Percentiles rank a stretch among this genome's conserved stretches.
Evolutionary conservation across 2,888 invertebrate species (phyloP).

Genomic region (Timandra comae): DNA sequence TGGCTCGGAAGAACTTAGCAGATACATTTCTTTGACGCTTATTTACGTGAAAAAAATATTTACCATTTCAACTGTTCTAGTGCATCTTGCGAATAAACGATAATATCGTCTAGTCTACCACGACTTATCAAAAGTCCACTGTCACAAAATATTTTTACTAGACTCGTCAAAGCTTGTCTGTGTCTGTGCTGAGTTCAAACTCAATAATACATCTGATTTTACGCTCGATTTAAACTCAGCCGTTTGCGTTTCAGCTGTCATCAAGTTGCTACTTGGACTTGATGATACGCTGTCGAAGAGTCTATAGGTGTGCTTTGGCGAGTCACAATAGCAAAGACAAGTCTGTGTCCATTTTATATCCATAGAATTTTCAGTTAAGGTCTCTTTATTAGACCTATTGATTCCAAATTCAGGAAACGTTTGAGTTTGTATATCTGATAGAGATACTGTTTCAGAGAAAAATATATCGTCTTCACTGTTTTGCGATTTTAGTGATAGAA

Average conservation of each 20-base stretch:
- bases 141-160: constrained; percentile 32
- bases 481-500: constrained; percentile 49
- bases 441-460: constrained; percentile 49
- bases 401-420: constrained; percentile 59
- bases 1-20: no score
- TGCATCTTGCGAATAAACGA: no score
- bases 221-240: constrained; percentile 28
- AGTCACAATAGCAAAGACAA: constrained; percentile 49
- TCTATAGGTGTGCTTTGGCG: constrained; percentile 36
- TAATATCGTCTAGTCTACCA: no score
- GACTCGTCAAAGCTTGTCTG: constrained; percentile 51
- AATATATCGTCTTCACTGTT: constrained; percentile 58
- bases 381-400: constrained; percentile 50
- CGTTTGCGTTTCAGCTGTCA: constrained; percentile 58
- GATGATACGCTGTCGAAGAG: constrained; percentile 45
- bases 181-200: constrained; percentile 49
- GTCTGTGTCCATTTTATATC: constrained; percentile 65
- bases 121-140: constrained; percentile 15
- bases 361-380: constrained; percentile 44
- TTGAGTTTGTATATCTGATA: constrained; percentile 64
- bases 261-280: constrained; percentile 39
- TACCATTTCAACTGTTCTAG: no score
- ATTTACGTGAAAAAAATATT: no score
- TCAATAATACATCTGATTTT: constrained; percentile 41
- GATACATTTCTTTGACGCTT: no score